Percentiles rank a stretch among this genome's conserved stretches.
These are phyloP conservation scores for Axea sp. DNA, from an alignment of 2,888 invertebrate species.

Conservation along the genomic window DNA sequence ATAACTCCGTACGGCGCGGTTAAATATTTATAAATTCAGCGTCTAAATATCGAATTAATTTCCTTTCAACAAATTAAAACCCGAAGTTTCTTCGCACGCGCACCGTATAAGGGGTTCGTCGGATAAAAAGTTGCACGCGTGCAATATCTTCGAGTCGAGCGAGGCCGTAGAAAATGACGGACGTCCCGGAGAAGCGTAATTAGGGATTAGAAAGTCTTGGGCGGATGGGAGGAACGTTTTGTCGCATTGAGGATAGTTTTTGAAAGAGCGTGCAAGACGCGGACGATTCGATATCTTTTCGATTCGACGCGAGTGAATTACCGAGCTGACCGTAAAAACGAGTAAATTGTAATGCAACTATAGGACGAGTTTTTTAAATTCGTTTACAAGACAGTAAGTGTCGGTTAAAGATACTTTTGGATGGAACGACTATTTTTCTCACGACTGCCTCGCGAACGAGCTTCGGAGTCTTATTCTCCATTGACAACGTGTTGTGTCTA, in stretches of 20 bases:
- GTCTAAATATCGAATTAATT: constrained; percentile 49
- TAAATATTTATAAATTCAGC: constrained; percentile 50
- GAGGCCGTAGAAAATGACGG: background rate
- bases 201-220: constrained; percentile 10
- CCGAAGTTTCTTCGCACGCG: background rate
- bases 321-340: constrained; percentile 12
- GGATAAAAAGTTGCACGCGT: constrained; percentile 10
- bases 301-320: background rate
- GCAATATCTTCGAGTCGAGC: background rate
- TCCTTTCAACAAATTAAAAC: constrained; percentile 38
- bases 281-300: no score
- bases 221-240: background rate
- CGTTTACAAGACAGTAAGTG: constrained; percentile 15
- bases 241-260: no score
- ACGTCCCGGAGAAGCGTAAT: constrained; percentile 1
- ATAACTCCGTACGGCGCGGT: constrained; percentile 10
- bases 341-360: background rate
- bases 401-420: constrained; percentile 18
- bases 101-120: constrained; percentile 10
- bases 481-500: constrained; percentile 7
- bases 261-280: no score
- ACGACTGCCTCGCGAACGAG: background rate
- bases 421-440: constrained; percentile 1
- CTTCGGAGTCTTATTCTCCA: constrained; percentile 7
- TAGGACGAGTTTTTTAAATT: constrained; percentile 9